Evolutionary conservation across 64 coral and sea anemone species (phyloP).

Genomic region (Acropora tenuis): DNA sequence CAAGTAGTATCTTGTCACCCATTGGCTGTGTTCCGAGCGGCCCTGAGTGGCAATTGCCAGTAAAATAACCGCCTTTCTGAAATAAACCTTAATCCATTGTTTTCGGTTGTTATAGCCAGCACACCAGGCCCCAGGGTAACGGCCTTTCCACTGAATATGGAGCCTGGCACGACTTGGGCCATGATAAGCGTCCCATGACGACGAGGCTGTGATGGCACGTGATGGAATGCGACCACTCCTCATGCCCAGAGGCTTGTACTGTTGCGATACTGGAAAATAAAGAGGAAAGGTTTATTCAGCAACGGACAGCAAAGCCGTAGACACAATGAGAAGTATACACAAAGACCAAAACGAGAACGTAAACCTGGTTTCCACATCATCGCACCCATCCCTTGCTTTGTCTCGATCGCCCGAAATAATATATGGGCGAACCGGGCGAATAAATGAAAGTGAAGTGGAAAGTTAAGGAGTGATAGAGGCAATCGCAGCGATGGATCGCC

Average conservation of each 20-base stretch:
- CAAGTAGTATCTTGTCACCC: conserved; percentile 84
- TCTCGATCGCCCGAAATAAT: too few relatives aligned
- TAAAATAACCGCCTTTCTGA: conserved; percentile 62
- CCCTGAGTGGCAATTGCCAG: conserved; percentile 76
- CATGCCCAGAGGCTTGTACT: conserved; percentile 67
- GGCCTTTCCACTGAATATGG: conserved; percentile 39
- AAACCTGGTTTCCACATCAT: too few relatives aligned
- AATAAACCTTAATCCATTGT: conserved; percentile 81
- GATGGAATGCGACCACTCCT: conserved; percentile 76
- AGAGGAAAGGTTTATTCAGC: conserved; percentile 11
- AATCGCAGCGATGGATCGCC: too few relatives aligned
- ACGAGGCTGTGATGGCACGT: conserved; percentile 63
- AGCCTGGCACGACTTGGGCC: conserved; percentile 73
- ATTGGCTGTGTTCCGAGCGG: conserved; percentile 66
- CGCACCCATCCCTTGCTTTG: too few relatives aligned
- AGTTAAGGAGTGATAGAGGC: too few relatives aligned
- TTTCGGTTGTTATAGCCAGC: conserved; percentile 79
- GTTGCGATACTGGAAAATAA: conserved; percentile 39
- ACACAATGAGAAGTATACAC: too few relatives aligned
- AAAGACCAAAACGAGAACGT: neutral
- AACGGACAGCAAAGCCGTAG: neutral
- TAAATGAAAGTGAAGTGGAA: too few relatives aligned
- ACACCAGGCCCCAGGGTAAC: conserved; percentile 73
- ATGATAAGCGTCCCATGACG: conserved; percentile 69
- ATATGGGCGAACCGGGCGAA: too few relatives aligned